Evolutionary conservation across 2,797 vertebrate species (phyloP).

Genomic region (Acridotheres tristis): DNA sequence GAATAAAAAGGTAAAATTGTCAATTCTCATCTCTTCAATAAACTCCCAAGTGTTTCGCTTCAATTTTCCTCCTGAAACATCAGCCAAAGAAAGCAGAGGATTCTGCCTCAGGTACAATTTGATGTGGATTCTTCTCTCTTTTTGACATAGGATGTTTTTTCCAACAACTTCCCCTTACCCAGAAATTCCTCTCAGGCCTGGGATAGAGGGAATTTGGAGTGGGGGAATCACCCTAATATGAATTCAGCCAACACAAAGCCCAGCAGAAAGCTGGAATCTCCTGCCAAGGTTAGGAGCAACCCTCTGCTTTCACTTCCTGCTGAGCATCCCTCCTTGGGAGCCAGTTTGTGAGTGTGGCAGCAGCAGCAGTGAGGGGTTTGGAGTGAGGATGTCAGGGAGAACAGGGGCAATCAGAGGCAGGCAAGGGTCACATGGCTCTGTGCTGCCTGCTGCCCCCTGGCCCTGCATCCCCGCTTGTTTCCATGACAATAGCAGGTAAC

Average conservation of each 20-base stretch:
- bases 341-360: not conserved
- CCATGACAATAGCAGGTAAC: not conserved
- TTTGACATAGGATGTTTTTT: not conserved
- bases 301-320: not conserved
- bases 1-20: not conserved
- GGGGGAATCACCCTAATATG: fast-evolving
- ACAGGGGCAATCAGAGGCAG: fast-evolving
- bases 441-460: not conserved
- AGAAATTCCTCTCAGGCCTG: not conserved
- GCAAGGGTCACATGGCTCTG: not conserved
- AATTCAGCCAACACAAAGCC: not conserved
- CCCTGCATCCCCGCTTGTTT: not conserved
- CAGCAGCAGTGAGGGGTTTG: fast-evolving
- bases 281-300: fast-evolving
- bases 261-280: not conserved
- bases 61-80: not conserved
- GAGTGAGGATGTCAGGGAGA: not conserved
- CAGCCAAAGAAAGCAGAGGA: not conserved
- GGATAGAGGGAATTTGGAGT: not conserved
- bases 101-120: not conserved
- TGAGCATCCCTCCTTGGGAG: not conserved
- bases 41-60: not conserved
- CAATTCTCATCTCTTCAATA: not conserved
- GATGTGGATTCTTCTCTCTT: not conserved
- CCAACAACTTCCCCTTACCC: fast-evolving